phyloP scores from a whole-genome alignment of 2,113 vertebrate species.

The Ptilonorhynchus violaceus region DNA sequence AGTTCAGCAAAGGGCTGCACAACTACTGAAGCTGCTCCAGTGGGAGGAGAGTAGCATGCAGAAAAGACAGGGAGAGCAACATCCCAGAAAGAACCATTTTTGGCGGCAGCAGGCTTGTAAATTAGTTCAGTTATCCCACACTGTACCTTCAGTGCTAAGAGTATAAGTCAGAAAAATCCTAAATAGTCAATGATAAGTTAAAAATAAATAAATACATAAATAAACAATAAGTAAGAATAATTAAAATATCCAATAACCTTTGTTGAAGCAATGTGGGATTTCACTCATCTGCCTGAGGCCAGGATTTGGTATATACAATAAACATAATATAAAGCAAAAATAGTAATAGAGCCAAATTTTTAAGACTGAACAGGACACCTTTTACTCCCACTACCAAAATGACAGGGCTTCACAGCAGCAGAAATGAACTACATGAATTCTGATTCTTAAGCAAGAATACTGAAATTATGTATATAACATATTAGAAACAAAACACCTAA shows the following conservation, averaged over 20 bases:
- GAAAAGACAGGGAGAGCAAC: not conserved
- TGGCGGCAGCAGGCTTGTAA: not conserved
- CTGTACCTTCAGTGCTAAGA: not conserved
- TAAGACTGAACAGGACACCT: not conserved
- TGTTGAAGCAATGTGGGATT: not conserved
- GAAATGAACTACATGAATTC: not conserved
- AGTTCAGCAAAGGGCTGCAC: not conserved
- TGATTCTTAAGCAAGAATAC: not conserved
- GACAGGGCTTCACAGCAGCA: not conserved
- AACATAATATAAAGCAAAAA: not conserved
- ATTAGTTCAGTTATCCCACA: not conserved
- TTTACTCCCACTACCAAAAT: not conserved
- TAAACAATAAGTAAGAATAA: not conserved
- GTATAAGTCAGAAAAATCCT: not conserved
- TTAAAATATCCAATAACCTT: not conserved
- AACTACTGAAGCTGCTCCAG: not conserved
- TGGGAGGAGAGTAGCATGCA: fast-evolving
- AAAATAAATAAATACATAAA: not conserved
- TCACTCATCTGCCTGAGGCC: not conserved
- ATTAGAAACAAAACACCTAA: not conserved
- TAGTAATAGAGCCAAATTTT: not conserved
- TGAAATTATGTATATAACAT: fast-evolving
- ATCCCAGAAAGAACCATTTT: not conserved
- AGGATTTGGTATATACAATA: not conserved
- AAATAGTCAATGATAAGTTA: not conserved